Percentiles rank a stretch among this genome's conserved stretches.
phyloP scores from a whole-genome alignment of 2,797 vertebrate genomes.

The Propithecus perrieri region DNA sequence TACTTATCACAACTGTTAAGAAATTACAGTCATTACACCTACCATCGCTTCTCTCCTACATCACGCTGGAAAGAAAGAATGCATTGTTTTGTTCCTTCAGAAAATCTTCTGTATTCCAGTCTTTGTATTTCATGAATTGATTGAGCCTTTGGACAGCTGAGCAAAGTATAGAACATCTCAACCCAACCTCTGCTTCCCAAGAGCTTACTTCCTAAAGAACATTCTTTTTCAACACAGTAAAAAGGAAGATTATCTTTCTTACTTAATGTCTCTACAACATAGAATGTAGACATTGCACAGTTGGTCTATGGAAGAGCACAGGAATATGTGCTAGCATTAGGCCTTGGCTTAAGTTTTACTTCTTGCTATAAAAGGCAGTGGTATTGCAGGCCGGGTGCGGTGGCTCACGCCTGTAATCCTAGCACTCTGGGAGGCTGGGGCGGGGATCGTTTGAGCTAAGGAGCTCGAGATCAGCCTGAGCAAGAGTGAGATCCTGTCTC shows the following conservation, averaged over 20 bases:
- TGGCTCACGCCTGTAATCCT: no score
- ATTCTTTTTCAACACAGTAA: not conserved
- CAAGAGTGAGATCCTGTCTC: no score
- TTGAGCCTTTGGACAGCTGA: not conserved
- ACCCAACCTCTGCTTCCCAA: not conserved
- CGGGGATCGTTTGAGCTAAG: no score
- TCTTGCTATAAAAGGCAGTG: not conserved
- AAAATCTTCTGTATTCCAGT: not conserved
- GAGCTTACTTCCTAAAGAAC: not conserved
- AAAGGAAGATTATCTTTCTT: not conserved
- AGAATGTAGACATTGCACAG: not conserved
- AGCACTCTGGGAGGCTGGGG: no score
- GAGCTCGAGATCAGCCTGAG: no score
- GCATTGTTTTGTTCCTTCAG: not conserved
- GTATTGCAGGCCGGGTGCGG: not conserved
- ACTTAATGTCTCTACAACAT: no score
- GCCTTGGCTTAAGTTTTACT: not conserved
- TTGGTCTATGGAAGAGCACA: no score
- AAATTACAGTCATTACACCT: constrained; percentile 63
- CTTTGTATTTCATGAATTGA: not conserved
- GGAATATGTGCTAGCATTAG: not conserved
- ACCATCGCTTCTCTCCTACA: not conserved
- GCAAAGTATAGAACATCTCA: not conserved
- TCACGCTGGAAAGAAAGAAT: not conserved
- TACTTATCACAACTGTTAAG: constrained; percentile 53